Evolutionary conservation across 2,888 invertebrate species (phyloP).

Genomic region (Drosophila austrosaltans): DNA sequence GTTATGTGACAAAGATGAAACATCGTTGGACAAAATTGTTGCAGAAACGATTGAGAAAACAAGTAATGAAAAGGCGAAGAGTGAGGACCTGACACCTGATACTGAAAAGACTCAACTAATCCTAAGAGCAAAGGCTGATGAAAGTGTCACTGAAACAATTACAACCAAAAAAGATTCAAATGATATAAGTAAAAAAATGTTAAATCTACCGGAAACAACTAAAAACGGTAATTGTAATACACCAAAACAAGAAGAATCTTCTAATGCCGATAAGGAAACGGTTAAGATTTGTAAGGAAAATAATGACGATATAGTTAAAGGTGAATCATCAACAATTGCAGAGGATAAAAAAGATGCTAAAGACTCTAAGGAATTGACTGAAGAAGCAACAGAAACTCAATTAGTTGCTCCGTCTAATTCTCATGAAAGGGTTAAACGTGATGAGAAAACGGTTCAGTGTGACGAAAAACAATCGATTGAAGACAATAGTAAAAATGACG

Average conservation of each 20-base stretch:
- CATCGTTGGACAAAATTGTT: background rate
- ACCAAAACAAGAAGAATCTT: background rate
- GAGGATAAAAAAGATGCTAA: conserved; percentile 2
- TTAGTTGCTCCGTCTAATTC: background rate
- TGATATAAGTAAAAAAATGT: background rate
- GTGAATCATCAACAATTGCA: background rate
- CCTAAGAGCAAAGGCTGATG: background rate
- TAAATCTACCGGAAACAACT: background rate
- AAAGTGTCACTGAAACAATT: background rate
- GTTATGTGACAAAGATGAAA: background rate
- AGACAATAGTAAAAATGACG: background rate
- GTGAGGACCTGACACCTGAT: background rate
- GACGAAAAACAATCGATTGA: background rate
- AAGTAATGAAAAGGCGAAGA: background rate
- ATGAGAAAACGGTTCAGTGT: background rate
- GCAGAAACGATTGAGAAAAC: background rate
- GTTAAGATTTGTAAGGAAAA: background rate
- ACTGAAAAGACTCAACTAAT: background rate
- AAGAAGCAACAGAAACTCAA: conserved; percentile 1
- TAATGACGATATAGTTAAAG: background rate
- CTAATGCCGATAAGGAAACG: background rate
- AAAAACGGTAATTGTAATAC: background rate
- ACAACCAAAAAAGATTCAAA: background rate
- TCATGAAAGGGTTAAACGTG: background rate
- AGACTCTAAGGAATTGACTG: background rate